Percentiles rank a stretch among this genome's conserved stretches.
Evolutionary conservation across 1,140 invertebrate species (phyloP).

Genomic region (Drosophila elegans): DNA sequence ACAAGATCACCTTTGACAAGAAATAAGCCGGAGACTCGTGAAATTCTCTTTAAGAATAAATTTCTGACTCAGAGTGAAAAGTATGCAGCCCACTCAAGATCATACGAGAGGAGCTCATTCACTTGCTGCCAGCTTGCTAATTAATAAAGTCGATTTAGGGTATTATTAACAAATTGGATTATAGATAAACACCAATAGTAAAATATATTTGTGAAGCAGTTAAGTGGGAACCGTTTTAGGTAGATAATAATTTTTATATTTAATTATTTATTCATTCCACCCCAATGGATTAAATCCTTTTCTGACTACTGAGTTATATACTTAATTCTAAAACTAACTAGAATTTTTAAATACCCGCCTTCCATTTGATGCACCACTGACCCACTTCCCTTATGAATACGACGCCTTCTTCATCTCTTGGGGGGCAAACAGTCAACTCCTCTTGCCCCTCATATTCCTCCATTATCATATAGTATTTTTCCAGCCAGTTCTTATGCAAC

Average conservation of each 20-base stretch:
- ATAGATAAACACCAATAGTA: background rate
- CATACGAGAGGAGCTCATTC: constrained; percentile 1
- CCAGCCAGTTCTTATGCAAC: constrained; percentile 63
- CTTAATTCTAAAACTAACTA: too few relatives aligned
- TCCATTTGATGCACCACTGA: constrained; percentile 36
- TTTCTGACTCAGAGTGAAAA: constrained; percentile 41
- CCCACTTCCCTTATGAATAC: constrained; percentile 49
- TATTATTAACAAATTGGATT: background rate
- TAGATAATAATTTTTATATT: too few relatives aligned
- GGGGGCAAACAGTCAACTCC: constrained; percentile 19
- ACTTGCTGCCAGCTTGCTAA: constrained; percentile 2
- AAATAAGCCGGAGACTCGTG: constrained; percentile 14
- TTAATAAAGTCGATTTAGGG: constrained; percentile 11
- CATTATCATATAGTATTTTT: constrained; percentile 26
- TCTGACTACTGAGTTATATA: too few relatives aligned
- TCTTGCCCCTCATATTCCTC: background rate
- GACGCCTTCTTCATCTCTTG: constrained; percentile 31
- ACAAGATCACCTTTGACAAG: constrained; percentile 67
- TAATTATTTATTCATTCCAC: background rate
- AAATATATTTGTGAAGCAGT: background rate
- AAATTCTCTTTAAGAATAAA: constrained; percentile 14
- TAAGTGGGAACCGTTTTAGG: too few relatives aligned
- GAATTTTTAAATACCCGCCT: background rate
- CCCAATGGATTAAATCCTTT: too few relatives aligned
- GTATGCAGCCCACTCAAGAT: constrained; percentile 26